phyloP scores from a whole-genome alignment of 2,113 vertebrate genomes.

The Sceloporus tristichus region DNA sequence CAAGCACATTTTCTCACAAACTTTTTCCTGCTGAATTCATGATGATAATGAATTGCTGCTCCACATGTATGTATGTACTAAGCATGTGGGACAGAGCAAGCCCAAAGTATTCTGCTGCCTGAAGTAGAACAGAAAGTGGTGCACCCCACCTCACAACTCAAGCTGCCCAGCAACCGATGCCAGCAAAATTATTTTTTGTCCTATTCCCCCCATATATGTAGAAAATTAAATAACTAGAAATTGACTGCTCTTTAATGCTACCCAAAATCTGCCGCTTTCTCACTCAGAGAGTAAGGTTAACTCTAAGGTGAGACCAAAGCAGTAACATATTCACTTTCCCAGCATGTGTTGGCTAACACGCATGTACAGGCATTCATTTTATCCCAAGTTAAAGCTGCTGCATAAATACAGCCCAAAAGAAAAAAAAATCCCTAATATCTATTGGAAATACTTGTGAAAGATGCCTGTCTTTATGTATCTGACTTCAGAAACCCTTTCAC shows the following conservation, averaged over 20 bases:
- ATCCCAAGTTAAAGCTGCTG: not conserved
- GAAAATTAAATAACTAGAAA: too few relatives aligned
- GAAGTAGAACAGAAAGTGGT: not conserved
- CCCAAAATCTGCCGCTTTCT: too few relatives aligned
- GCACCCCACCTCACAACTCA: not conserved
- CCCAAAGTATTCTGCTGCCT: not conserved
- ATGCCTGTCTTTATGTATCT: too few relatives aligned
- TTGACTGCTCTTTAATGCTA: too few relatives aligned
- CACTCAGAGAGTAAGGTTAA: too few relatives aligned
- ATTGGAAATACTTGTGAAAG: too few relatives aligned
- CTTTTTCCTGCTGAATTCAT: not conserved
- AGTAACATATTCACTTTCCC: not conserved
- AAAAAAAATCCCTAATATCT: not conserved
- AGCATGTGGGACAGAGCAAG: not conserved
- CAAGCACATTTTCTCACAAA: not conserved
- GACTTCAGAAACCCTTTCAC: too few relatives aligned
- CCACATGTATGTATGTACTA: not conserved
- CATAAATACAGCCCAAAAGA: not conserved
- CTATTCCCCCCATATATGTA: too few relatives aligned
- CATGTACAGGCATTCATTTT: too few relatives aligned
- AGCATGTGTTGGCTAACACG: not conserved
- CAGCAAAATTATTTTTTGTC: too few relatives aligned
- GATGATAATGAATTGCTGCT: not conserved
- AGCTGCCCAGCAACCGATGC: not conserved
- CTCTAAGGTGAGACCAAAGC: not conserved